Evolutionary conservation across 53 echinoderm and acorn worm genomes (phyloP), one percentile per base, ranked within the genome.

Genomic region (Echinometra lucunter): DNA sequence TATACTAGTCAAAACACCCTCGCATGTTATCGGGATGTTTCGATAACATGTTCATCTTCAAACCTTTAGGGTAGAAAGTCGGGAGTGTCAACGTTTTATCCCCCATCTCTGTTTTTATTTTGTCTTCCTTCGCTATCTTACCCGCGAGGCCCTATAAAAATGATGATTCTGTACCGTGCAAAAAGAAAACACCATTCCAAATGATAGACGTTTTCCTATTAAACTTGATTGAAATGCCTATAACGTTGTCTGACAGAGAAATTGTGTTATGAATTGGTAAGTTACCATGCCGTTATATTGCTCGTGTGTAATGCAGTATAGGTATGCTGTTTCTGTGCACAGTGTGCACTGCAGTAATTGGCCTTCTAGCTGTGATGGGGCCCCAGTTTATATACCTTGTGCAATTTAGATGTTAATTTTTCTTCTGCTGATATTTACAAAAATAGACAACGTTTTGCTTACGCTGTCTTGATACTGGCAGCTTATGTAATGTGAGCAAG

Each of bases 321-420:
- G 38, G 75, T 18, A 75, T 28, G 44, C 18, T 19, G 81, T 44
- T 81, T 21, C 38, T 23, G 81, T 38, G 2, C 1, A 49, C 16
- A 85, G 27, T 13, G 15, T 47, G 17, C 27, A 47, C 15, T 49
- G 28, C 10, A 42, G 49, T 85, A 45, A 85, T 85, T 85, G 85
- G 85, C 85, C 11, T 85, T 85, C 49, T 5, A 49, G 12, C 27
- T 2, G 4, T 28, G 49, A 49, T 28, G 85, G 85, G 85, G 49
- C 85, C 49, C 85, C 27, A n/a, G 47, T 85, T 47, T 85, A 28
- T 28, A 85, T 49, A 85, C 85, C 85, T 85, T 85, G 85, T 28
- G 28, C 49, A 85, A 85, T 85, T 49, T 85, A 53, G n/a, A 85
- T 85, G 85, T 85, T 85, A 85, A 85, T 85, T n/a, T 85, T 85